These are phyloP conservation scores for Odontesthes bonariensis DNA, from an alignment of 2,113 vertebrate genomes.

Conservation along the genomic window DNA sequence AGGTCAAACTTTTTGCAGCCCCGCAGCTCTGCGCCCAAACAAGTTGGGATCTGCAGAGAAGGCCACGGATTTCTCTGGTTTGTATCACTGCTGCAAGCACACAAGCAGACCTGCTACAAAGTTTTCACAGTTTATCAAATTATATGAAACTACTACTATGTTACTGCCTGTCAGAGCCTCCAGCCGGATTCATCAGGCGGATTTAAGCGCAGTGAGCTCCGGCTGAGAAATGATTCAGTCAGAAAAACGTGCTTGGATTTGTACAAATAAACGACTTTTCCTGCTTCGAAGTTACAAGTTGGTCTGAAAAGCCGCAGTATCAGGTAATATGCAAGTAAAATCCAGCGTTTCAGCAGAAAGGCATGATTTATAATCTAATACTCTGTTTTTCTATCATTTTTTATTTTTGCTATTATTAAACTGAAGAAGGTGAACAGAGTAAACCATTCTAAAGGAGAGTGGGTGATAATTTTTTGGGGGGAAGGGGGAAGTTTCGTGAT, in stretches of 20 bases:
- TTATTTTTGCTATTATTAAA: no score
- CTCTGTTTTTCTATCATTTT: no score
- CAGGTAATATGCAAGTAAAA: not conserved
- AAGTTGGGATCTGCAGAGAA: constrained; percentile 67
- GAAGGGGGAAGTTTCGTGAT: not conserved
- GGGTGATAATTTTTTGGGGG: not conserved
- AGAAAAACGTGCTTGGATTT: not conserved
- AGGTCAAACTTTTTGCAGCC: constrained; percentile 83
- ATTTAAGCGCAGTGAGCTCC: constrained; percentile 6
- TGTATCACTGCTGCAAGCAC: constrained; percentile 45
- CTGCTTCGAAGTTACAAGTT: constrained; percentile 8
- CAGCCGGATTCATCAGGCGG: constrained; percentile 24
- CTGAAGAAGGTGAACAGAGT: not conserved
- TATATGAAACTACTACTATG: constrained; percentile 40
- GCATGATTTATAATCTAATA: no score
- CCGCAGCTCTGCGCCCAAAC: constrained; percentile 71
- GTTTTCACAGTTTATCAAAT: constrained; percentile 64
- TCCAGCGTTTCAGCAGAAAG: not conserved
- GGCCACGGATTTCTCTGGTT: constrained; percentile 63
- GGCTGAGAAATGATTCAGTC: not conserved
- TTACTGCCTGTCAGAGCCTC: constrained; percentile 34
- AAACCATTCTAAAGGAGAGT: not conserved
- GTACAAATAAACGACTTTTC: not conserved
- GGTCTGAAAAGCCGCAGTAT: not conserved
- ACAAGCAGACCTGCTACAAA: constrained; percentile 33